Evolutionary conservation across 2,113 vertebrate species (phyloP), one percentile per base, ranked within the genome.

Genomic region (Osmerus eperlanus): DNA sequence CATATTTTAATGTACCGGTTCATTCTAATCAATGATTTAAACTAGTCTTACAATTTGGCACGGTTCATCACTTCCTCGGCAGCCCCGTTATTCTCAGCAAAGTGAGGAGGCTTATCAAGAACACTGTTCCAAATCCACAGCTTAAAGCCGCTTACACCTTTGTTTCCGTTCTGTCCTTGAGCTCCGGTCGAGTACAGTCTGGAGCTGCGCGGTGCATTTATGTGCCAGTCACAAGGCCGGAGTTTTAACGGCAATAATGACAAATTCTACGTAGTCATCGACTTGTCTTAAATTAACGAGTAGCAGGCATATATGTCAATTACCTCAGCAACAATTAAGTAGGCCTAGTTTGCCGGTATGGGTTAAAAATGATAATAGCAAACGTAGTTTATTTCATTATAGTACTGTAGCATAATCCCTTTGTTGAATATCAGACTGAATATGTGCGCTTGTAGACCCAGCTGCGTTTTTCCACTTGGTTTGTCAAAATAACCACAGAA

Each of bases 91-190:
- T 60, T 63, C 61, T 11, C 29, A 28, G 53, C 21, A 6, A 64
- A 41, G n/a, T 36, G 54, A 65, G n/a, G 13, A 52, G 62, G 69
- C 68, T 61, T 60, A 62, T 54, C 18, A 73, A 77, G 75, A 81
- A 76, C 81, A 80, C 23, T 36, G 28, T n/a, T 58, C 36, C 65
- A 79, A 85, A 87, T 87, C 47, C 72, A 88, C 72, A 68, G 55
- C 68, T 78, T 82, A 87, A 87, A 90, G 84, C 87, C 69, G 87
- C 85, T 91, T 89, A 90, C 66, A 71, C 61, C 76, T 74, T 72
- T 65, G 80, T 75, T 68, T 85, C 76, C 60, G 23, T 75, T 54
- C n/a, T 76, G 84, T 85, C 88, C 83, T 88, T 83, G 82, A 82
- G 72, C 73, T 11, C 36, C 9, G 63, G 52, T 15, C 56, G 32